Percentiles rank a stretch among this genome's conserved stretches.
These are phyloP conservation scores for Lepus oiostolus DNA, from an alignment of 2,797 vertebrate genomes.

Conservation along the genomic window DNA sequence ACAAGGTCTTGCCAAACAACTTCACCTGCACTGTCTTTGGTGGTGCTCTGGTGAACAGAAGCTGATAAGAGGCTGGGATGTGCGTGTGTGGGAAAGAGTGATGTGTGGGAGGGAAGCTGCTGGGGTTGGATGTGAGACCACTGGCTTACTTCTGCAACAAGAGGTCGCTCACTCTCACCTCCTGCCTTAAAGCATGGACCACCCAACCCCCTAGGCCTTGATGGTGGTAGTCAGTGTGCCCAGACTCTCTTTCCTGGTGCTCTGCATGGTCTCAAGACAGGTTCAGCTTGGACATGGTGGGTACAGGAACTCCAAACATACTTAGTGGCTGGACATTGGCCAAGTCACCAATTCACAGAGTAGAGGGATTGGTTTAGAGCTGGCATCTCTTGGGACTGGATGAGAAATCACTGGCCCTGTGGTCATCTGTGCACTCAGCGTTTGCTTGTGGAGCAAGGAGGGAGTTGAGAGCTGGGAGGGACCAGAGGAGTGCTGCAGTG, in stretches of 20 bases:
- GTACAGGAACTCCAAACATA: not conserved
- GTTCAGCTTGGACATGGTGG: not conserved
- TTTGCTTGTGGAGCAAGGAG: not conserved
- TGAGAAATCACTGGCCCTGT: not conserved
- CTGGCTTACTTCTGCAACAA: not conserved
- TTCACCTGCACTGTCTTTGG: not conserved
- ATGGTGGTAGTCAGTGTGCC: rapidly evolving
- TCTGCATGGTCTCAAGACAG: not conserved
- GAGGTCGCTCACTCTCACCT: not conserved
- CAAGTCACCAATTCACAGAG: not conserved
- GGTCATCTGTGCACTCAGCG: not conserved
- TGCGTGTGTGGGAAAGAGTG: not conserved
- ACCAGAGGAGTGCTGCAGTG: not conserved
- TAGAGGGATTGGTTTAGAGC: not conserved
- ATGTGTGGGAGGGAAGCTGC: not conserved
- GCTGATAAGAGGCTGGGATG: not conserved
- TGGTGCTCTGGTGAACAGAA: not conserved
- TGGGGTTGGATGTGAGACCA: not conserved
- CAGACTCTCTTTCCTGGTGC: not conserved
- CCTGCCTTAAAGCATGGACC: not conserved
- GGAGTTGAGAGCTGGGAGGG: not conserved
- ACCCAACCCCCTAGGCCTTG: not conserved
- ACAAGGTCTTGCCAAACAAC: not conserved
- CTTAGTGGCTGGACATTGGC: not conserved
- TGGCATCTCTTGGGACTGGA: not conserved